phyloP scores from a whole-genome alignment of 1,140 invertebrate species.

The Scaptomyza pallida region DNA sequence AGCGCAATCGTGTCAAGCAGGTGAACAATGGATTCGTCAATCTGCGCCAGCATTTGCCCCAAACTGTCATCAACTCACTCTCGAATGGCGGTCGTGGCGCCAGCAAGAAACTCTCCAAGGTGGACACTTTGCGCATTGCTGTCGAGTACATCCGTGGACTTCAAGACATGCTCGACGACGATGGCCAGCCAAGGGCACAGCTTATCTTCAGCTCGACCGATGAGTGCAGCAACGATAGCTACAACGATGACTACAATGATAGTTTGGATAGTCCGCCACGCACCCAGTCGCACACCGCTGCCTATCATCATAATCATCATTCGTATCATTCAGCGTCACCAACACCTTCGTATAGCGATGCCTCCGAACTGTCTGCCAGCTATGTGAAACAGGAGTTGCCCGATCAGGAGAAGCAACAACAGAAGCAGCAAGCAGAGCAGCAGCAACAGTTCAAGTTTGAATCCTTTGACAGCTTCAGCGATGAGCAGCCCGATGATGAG shows the following conservation, averaged over 20 bases:
- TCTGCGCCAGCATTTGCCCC: slow-evolving; percentile 93
- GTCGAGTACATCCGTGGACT: slow-evolving; percentile 97
- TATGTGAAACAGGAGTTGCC: slow-evolving; percentile 66
- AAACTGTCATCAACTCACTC: slow-evolving; percentile 89
- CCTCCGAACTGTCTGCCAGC: slow-evolving; percentile 85
- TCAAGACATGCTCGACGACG: slow-evolving; percentile 92
- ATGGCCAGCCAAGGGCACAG: slow-evolving; percentile 65
- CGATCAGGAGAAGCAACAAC: slow-evolving; percentile 58
- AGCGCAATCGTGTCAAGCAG: slow-evolving; percentile 97
- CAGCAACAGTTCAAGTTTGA: slow-evolving; percentile 85
- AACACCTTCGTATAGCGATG: slow-evolving; percentile 90
- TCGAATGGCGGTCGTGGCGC: slow-evolving; percentile 88
- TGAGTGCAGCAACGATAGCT: slow-evolving; percentile 76
- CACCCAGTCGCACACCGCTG: neutral
- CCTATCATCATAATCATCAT: slow-evolving; percentile 16
- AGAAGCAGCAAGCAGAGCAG: slow-evolving; percentile 63
- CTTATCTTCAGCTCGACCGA: slow-evolving; percentile 44
- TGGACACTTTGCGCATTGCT: slow-evolving; percentile 96
- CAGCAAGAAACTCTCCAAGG: slow-evolving; percentile 96
- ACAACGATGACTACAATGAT: slow-evolving; percentile 47
- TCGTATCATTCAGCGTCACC: slow-evolving; percentile 88
- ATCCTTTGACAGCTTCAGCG: slow-evolving; percentile 90
- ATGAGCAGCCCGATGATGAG: slow-evolving; percentile 94
- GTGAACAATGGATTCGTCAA: slow-evolving; percentile 97
- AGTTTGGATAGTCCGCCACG: slow-evolving; percentile 85